A percentile compares a stretch with the other conserved stretches of the same genome.
phyloP scores from a whole-genome alignment of 2,888 invertebrate genomes.

The Rotaria socialis region DNA sequence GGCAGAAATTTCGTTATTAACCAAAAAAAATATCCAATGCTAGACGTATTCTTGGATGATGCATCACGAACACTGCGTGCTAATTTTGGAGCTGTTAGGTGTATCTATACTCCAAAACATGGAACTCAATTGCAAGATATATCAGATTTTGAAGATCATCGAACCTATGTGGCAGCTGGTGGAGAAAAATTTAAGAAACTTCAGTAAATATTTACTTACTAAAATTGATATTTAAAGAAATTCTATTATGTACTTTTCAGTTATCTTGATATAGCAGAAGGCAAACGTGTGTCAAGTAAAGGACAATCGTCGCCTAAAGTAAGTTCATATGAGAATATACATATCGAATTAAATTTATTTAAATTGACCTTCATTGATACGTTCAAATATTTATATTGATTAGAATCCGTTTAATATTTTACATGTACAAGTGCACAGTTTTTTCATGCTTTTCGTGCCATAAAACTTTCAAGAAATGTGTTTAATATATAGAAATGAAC shows the following conservation, averaged over 20 bases:
- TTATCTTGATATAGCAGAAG: slow-evolving; percentile 45
- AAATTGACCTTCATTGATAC: too few species aligned
- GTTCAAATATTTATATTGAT: too few species aligned
- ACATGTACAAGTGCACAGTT: too few species aligned
- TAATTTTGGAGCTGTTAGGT: slow-evolving; percentile 51
- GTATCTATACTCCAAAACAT: slow-evolving; percentile 55
- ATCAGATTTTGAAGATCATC: slow-evolving; percentile 55
- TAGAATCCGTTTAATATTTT: too few species aligned
- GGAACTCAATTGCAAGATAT: slow-evolving; percentile 55
- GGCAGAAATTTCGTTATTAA: slow-evolving; percentile 46
- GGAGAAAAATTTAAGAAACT: slow-evolving; percentile 55
- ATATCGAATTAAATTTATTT: too few species aligned
- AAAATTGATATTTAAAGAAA: background rate
- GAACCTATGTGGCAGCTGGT: slow-evolving; percentile 57
- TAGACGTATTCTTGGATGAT: slow-evolving; percentile 46
- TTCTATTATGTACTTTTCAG: background rate
- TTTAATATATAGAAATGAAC: too few species aligned
- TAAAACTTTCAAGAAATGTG: too few species aligned
- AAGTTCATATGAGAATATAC: background rate
- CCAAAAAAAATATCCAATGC: slow-evolving; percentile 40
- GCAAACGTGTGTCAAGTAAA: slow-evolving; percentile 1
- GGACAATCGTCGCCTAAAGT: background rate
- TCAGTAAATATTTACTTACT: background rate
- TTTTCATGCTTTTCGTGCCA: too few species aligned
- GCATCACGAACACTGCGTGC: slow-evolving; percentile 43